phyloP scores from a whole-genome alignment of 2,888 invertebrate species.

The Drosophila greeni region DNA sequence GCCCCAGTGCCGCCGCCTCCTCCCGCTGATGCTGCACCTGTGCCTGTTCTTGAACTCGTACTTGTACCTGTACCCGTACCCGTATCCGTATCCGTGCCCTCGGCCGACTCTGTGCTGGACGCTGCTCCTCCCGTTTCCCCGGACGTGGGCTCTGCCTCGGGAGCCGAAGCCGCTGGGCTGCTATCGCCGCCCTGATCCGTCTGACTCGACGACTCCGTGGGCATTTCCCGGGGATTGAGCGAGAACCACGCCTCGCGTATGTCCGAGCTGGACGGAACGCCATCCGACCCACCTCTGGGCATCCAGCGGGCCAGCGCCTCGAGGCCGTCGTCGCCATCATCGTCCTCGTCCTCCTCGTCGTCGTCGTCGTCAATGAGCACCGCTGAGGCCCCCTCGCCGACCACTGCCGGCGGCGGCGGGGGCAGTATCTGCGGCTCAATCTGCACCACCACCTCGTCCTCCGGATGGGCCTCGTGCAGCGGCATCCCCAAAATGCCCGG shows the following conservation, averaged over 20 bases:
- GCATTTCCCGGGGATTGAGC: not conserved
- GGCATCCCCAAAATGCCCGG: slow-evolving; percentile 26
- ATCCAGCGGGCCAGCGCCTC: slow-evolving; percentile 5
- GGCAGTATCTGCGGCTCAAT: slow-evolving; percentile 9
- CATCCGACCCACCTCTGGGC: not conserved
- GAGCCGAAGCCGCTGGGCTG: not conserved
- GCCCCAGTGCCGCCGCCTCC: not conserved
- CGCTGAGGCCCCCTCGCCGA: not conserved
- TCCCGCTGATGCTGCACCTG: not conserved
- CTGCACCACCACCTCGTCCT: slow-evolving; percentile 12
- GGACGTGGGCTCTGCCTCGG: not conserved
- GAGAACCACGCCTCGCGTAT: not conserved
- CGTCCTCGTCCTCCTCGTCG: not conserved
- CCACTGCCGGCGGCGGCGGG: slow-evolving; percentile 14
- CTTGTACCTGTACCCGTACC: not conserved
- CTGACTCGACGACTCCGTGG: not conserved
- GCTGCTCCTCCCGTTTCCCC: not conserved
- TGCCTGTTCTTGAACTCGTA: not conserved
- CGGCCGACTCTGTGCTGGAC: not conserved
- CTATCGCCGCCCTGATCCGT: not conserved
- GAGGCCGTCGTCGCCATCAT: not conserved
- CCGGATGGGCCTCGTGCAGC: slow-evolving; percentile 13
- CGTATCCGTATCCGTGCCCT: not conserved
- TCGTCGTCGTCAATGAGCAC: slow-evolving; percentile 9
- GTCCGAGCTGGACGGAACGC: not conserved